Evolutionary conservation across 1,140 invertebrate genomes (phyloP), one percentile per base, ranked within the genome.

Genomic region (Tetramorium simillimum): DNA sequence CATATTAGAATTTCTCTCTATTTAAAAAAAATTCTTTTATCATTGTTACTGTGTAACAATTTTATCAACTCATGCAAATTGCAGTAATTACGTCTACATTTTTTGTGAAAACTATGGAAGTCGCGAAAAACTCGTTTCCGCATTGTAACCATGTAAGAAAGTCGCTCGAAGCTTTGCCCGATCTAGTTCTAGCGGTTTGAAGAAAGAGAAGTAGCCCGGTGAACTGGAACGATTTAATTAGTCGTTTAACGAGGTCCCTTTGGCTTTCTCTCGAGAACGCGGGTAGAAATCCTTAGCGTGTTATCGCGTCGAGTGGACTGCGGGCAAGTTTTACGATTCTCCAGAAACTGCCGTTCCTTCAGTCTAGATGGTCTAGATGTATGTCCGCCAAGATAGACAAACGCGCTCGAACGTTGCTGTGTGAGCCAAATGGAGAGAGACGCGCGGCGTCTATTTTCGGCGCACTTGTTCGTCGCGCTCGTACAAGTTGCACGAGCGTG

Each of bases 361-460:
- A 40, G 77, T 69, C 49, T 81, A 56, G 43, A 81, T 16, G 62
- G 77, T 69, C 49, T 81, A 56, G 43, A 81, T 16, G 62, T 77
- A 63, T 69, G 53, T 37, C 43, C 53, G 65, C 80, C 69, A 60
- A 49, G 80, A 73, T 73, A 73, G 80, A 84, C 67, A 85, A 77
- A 65, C 46, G 33, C 33, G 33, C 33, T 77, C 73, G 72, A 43
- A 76, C 40, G 43, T 76, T 12, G 81, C 46, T 53, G n/a, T 40
- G 62, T 24, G 63, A 51, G 46, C 43, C 21, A 53, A 69, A 69
- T 69, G 62, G 76, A 76, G 81, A 75, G 21, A 77, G 37, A 51
- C 58, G 37, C 24, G 53, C 24, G 53, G 14, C 18, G 37, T 91
- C 87, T 91, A 91, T 91, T 91, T 91, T 88, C 62, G 87, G 87